Evolutionary conservation across 2,797 vertebrate species (phyloP).

Genomic region (Loriculus beryllinus): DNA sequence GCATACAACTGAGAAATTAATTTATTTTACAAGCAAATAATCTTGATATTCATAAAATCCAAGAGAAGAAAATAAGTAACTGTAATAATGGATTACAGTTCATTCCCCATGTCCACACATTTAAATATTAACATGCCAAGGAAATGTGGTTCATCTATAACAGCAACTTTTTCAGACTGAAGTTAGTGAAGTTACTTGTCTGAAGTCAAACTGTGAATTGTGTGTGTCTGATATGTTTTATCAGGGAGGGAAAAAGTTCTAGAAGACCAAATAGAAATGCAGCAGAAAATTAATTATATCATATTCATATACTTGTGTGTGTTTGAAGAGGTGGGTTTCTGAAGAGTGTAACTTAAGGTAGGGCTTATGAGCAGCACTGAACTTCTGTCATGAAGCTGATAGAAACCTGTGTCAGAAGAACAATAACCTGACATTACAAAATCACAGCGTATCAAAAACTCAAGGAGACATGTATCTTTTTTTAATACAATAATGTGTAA

Average conservation of each 20-base stretch:
- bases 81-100: neutral
- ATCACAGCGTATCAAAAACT: neutral
- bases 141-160: neutral
- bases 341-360: neutral
- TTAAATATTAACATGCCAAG: neutral
- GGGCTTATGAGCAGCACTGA: neutral
- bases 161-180: neutral
- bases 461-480: neutral
- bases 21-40: neutral
- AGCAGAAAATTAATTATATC: neutral
- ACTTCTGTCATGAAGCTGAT: neutral
- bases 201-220: neutral
- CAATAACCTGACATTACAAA: neutral
- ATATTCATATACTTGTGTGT: neutral
- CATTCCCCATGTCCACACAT: neutral
- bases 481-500: neutral
- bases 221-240: neutral
- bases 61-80: neutral
- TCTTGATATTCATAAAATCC: neutral
- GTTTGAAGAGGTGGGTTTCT: neutral
- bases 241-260: neutral
- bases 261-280: neutral
- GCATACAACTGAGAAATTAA: neutral
- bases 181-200: neutral
- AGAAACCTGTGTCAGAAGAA: neutral